Evolutionary conservation across 2,797 vertebrate genomes (phyloP), one percentile per base, ranked within the genome.

Genomic region (Crax fasciolata): DNA sequence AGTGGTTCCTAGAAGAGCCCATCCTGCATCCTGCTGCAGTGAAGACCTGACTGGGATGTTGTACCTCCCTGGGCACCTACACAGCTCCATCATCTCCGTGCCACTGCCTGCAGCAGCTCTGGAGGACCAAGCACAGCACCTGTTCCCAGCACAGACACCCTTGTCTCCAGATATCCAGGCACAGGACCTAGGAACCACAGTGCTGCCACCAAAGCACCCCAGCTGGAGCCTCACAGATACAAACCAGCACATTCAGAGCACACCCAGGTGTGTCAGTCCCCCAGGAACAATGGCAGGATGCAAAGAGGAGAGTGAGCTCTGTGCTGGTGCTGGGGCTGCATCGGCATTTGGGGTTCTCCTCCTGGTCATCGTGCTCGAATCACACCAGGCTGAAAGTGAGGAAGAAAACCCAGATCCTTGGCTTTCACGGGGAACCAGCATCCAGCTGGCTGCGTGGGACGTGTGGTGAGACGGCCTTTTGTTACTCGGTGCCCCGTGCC

Each of bases 401-500:
- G 78, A 41, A 1, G 1, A 87, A 92, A 74, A 43, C 5, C 10
- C 55, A 46, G 48, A 59, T 23, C 48, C 63, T 46, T 74, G 18
- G n/a, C 15, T 5, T 15, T 76, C 3, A 2, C 20, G 77, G 51
- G 44, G 78, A 90, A 51, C 2, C 11, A 81, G 63, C 85, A 61
- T 58, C 41, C 90, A 95, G 84, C 77, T 94, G 0, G 0, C 73
- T 32, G 58, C 2, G 35, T 81, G 74, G 89, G 85, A 57, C 1
- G 70, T n/a, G 68, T 88, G 73, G 84, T 95, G 92, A 95, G 95
- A 97, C 92, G 94, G 94, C 58, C 94, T 93, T 97, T 96, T 96
- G 90, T 96, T 95, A 86, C 78, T 59, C 6, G 0, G 57, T 70
- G 63, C 84, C 89, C 89, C 17, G 77, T 70, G 93, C 73, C 93